Evolutionary conservation across 2,888 invertebrate genomes (phyloP).

Genomic region (Pyrgus malvae): DNA sequence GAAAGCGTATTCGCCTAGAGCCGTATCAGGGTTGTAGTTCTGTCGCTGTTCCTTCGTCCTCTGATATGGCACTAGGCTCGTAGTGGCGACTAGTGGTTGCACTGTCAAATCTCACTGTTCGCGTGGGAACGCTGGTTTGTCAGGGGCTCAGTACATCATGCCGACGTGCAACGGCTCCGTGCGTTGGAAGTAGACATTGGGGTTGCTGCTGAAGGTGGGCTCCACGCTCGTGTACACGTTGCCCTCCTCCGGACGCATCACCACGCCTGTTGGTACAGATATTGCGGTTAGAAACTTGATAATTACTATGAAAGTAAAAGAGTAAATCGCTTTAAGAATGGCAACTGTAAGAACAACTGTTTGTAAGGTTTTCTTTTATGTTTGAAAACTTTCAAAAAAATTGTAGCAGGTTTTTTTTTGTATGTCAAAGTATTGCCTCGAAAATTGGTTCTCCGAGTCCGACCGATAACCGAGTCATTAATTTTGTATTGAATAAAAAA

Average conservation of each 20-base stretch:
- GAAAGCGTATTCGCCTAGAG: conserved; percentile 16
- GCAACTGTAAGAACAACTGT: too few relatives aligned
- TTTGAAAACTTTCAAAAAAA: too few relatives aligned
- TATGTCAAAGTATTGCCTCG: too few relatives aligned
- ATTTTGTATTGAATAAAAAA: too few relatives aligned
- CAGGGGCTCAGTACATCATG: conserved; percentile 91
- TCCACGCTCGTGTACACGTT: conserved; percentile 92
- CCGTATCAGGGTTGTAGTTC: conserved; percentile 26
- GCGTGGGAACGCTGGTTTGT: conserved; percentile 72
- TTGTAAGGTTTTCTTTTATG: too few relatives aligned
- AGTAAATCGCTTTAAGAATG: too few relatives aligned
- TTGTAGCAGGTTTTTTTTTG: too few relatives aligned
- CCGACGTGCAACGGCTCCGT: conserved; percentile 91
- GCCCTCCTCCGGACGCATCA: conserved; percentile 90
- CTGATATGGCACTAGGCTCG: conserved; percentile 34
- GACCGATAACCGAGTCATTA: too few relatives aligned
- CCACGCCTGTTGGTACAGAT: conserved; percentile 82
- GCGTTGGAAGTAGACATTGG: conserved; percentile 94
- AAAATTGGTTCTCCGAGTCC: too few relatives aligned
- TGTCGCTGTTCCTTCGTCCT: conserved; percentile 4
- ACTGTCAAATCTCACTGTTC: conserved; percentile 79
- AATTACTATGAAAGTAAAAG: too few relatives aligned
- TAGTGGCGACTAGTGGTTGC: conserved; percentile 42
- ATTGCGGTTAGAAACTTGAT: conserved; percentile 15
- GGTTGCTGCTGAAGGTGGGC: conserved; percentile 93